Conservation (phyloP, 2,888 invertebrate genomes). For the Coenonympha arcania region DNA sequence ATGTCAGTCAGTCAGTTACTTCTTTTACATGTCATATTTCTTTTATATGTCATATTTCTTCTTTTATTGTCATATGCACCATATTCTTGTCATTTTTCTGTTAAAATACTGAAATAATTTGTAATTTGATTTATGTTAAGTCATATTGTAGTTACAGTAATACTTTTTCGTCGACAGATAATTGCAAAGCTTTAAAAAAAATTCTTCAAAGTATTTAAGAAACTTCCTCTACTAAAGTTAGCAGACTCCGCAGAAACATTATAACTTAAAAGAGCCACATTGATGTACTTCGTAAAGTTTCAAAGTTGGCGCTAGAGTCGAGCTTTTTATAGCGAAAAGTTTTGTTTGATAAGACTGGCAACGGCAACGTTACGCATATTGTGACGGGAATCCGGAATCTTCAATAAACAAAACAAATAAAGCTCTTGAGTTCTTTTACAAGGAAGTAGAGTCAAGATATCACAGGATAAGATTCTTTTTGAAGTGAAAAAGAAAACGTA, state of each 20-base stretch:
- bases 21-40: too few relatives aligned
- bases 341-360: background rate
- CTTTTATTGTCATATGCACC: too few relatives aligned
- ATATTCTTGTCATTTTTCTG: too few relatives aligned
- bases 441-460: too few relatives aligned
- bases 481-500: too few relatives aligned
- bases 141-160: too few relatives aligned
- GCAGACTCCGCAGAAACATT: slow-evolving; percentile 9
- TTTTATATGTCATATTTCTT: too few relatives aligned
- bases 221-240: background rate
- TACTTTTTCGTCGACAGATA: background rate
- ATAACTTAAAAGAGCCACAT: slow-evolving; percentile 16
- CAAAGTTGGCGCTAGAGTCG: slow-evolving; percentile 9
- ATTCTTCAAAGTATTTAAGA: background rate
- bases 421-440: too few relatives aligned
- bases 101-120: too few relatives aligned
- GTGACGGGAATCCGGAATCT: background rate
- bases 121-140: too few relatives aligned
- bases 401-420: background rate
- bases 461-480: too few relatives aligned
- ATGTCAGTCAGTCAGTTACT: too few relatives aligned
- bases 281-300: slow-evolving; percentile 20
- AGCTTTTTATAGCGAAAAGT: background rate
- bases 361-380: background rate
- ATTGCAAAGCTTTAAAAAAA: background rate